Evolutionary conservation across 2,797 vertebrate species (phyloP).

Genomic region (Epinephelus malabaricus): DNA sequence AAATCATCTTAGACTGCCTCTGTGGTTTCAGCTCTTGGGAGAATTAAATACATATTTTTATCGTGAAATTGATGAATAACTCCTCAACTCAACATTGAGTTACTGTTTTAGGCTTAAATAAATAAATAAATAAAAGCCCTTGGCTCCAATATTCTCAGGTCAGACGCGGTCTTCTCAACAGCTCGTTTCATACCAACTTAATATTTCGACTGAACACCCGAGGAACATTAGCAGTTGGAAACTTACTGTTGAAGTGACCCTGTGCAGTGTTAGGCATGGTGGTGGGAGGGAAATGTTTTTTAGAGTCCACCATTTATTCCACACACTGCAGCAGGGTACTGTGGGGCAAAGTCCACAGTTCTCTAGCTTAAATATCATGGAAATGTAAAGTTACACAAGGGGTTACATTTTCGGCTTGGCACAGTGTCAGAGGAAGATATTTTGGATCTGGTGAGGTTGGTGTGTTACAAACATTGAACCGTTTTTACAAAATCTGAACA

Average conservation of each 20-base stretch:
- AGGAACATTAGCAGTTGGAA: conserved; percentile 34
- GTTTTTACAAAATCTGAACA: background rate
- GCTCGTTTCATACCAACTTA: conserved; percentile 30
- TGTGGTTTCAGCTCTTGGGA: conserved; percentile 8
- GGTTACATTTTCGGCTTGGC: conserved; percentile 23
- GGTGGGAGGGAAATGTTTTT: conserved; percentile 52
- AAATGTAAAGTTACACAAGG: conserved; percentile 60
- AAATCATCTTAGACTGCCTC: background rate
- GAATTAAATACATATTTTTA: background rate
- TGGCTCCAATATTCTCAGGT: conserved; percentile 31
- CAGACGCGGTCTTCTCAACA: conserved; percentile 29
- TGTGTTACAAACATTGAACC: background rate
- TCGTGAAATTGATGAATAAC: conserved; percentile 9
- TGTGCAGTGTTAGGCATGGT: conserved; percentile 10
- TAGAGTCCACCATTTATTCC: conserved; percentile 68
- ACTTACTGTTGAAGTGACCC: conserved; percentile 36
- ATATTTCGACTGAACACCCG: conserved; percentile 23
- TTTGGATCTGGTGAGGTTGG: conserved; percentile 2
- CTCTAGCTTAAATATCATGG: conserved; percentile 59
- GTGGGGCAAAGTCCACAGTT: conserved; percentile 59
- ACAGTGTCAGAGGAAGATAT: conserved; percentile 26
- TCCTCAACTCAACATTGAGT: background rate
- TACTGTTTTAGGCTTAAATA: background rate
- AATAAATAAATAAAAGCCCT: too few species aligned
- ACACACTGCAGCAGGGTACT: conserved; percentile 36